These are phyloP conservation scores for Spodoptera exigua DNA, from an alignment of 2,888 invertebrate genomes.

Conservation along the genomic window DNA sequence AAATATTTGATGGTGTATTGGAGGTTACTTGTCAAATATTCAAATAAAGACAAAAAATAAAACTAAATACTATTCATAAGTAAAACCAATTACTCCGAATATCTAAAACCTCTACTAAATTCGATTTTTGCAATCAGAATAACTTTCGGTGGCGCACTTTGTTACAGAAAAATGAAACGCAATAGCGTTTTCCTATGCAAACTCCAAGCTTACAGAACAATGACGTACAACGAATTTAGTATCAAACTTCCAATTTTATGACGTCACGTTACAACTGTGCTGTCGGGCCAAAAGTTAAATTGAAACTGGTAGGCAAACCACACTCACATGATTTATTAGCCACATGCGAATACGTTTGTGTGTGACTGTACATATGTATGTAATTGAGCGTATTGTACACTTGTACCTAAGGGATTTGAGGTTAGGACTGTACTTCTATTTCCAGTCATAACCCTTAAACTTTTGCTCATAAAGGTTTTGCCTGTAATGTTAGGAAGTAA, in stretches of 20 bases:
- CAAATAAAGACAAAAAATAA: too few species aligned
- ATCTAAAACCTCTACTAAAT: too few species aligned
- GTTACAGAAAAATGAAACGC: too few species aligned
- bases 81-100: too few species aligned
- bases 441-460: slow-evolving; percentile 60
- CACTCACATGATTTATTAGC: slow-evolving; percentile 83
- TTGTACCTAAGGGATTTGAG: slow-evolving; percentile 50
- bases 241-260: slow-evolving; percentile 65
- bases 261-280: slow-evolving; percentile 67
- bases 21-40: too few species aligned
- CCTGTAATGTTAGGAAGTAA: slow-evolving; percentile 33
- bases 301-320: slow-evolving; percentile 86
- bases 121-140: too few species aligned
- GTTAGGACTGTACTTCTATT: slow-evolving; percentile 50
- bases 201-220: slow-evolving; percentile 34
- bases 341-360: slow-evolving; percentile 77
- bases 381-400: slow-evolving; percentile 58
- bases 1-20: too few species aligned
- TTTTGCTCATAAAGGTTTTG: slow-evolving; percentile 61
- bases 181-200: slow-evolving; percentile 28
- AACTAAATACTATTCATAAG: too few species aligned
- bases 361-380: slow-evolving; percentile 57
- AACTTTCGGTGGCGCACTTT: background rate
- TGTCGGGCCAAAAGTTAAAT: slow-evolving; percentile 81
- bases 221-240: slow-evolving; percentile 59